These are phyloP conservation scores for Gadus chalcogrammus DNA, from an alignment of 2,113 vertebrate genomes.

Conservation along the genomic window DNA sequence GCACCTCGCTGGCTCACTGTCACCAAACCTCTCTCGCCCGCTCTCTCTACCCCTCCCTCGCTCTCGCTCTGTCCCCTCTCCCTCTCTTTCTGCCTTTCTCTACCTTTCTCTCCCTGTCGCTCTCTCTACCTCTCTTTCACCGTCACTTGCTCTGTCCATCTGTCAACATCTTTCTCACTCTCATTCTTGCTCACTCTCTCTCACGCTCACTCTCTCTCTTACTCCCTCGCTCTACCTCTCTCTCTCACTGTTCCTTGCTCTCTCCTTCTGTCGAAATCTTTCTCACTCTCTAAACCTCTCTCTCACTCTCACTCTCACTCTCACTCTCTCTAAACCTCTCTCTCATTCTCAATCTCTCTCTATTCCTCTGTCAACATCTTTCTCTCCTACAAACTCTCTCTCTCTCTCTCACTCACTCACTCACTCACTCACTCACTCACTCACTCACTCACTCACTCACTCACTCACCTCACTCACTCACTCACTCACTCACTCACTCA, in stretches of 20 bases:
- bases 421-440: too few relatives aligned
- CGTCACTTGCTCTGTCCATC: background rate
- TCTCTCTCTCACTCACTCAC: too few relatives aligned
- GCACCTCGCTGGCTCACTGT: conserved; percentile 36
- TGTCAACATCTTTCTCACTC: conserved; percentile 7
- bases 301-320: too few relatives aligned
- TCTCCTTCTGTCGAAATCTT: too few relatives aligned
- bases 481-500: too few relatives aligned
- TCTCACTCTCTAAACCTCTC: background rate
- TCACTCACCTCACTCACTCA: too few relatives aligned
- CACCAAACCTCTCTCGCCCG: conserved; percentile 12
- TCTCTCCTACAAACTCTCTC: too few relatives aligned
- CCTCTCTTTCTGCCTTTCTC: background rate
- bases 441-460: too few relatives aligned
- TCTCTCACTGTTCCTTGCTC: background rate
- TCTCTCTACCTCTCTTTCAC: background rate
- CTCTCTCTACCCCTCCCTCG: conserved; percentile 11
- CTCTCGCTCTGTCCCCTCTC: background rate
- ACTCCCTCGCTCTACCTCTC: conserved; percentile 15
- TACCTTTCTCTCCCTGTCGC: background rate
- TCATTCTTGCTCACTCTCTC: conserved; percentile 7
- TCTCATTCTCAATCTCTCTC: background rate
- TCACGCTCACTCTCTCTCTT: conserved; percentile 3
- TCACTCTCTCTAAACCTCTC: background rate
- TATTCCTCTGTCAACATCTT: background rate